Base-by-base conservation (phyloP, 2,113 vertebrate genomes). In the Gobio gobio region DNA sequence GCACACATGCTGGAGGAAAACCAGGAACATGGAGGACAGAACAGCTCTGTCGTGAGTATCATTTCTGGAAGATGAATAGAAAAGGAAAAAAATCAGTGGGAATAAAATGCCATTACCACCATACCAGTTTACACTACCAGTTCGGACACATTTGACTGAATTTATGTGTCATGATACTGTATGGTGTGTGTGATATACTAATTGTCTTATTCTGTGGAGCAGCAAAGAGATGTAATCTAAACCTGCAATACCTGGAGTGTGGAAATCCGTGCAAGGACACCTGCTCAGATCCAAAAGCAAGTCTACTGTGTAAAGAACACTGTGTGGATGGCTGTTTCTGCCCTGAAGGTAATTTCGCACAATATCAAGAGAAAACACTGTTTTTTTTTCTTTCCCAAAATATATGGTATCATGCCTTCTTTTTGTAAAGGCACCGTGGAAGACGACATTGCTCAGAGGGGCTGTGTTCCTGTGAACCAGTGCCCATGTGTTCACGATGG, bases 321-420 rank as follows among this genome's bases (percentile, higher is more conserved):
- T 97, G 97, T n/a, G 68, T 92, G 4, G 95, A 96, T 10, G 98
- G 97, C 75, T 99, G 98, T n/a, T 90, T 97, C 92, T 99, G 98
- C 85, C 97, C 98, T 16, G 3, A 91, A 29, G 97, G 98, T 95
- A 95, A 76, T 49, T 51, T 29, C 14, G 54, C n/a, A 26, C 70
- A 12, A 72, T 45, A 72, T 45, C 68, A 45, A 72, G 5, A 24
- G 43, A 47, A 7, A 20, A 56, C 2, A 56, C 6, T 2, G 51
- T 56, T 20, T 56, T 56, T 20, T 7, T 20, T 8, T 20, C 6
- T 73, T 29, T 20, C 9, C 18, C 18, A 2, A 8, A 18, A 13
- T 66, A 66, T 36, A 66, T 66, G 12, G 26, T n/a, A 33, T 26
- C 40, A 70, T 47, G 16, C 10, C 0, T 66, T 36, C 2, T 75